These are phyloP conservation scores for Himalopsyche tibetana DNA, from an alignment of 2,888 invertebrate species.

Conservation along the genomic window DNA sequence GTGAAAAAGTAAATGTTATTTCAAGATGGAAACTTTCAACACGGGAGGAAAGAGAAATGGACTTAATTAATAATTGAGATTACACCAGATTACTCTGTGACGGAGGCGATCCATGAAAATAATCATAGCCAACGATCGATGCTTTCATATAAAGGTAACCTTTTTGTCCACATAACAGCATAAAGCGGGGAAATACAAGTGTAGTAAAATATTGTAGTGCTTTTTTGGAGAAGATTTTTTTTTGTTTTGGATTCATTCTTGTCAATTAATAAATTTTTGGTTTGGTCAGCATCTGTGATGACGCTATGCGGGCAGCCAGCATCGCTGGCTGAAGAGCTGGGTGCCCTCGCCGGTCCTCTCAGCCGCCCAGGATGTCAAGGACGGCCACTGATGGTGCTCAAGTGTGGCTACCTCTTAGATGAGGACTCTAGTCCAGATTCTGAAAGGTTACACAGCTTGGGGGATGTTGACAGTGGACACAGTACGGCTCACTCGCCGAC, in stretches of 20 bases:
- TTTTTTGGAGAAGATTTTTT: not conserved
- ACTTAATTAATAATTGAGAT: not conserved
- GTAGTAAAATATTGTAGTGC: not conserved
- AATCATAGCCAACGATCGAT: not conserved
- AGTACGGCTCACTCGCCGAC: slow-evolving; percentile 93
- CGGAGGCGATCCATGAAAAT: not conserved
- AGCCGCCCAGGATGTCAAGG: slow-evolving; percentile 67
- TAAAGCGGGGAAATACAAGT: slow-evolving; percentile 40
- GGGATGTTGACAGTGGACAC: slow-evolving; percentile 91
- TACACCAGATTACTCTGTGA: not conserved
- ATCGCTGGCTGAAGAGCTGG: slow-evolving; percentile 83
- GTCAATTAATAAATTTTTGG: not conserved
- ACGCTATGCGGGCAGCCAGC: slow-evolving; percentile 76
- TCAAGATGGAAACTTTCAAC: slow-evolving; percentile 5
- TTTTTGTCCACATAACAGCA: slow-evolving; percentile 3
- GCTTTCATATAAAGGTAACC: slow-evolving; percentile 17
- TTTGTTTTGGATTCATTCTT: not conserved
- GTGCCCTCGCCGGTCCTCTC: slow-evolving; percentile 69
- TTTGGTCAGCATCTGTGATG: slow-evolving; percentile 55
- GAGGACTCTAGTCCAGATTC: slow-evolving; percentile 93
- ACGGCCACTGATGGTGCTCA: slow-evolving; percentile 81
- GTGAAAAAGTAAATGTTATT: slow-evolving; percentile 2
- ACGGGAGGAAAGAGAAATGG: not conserved
- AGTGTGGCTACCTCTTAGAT: slow-evolving; percentile 85
- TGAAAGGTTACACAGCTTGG: slow-evolving; percentile 85